Base-by-base conservation (phyloP, 2,113 vertebrate species). In the Zapornia atra region DNA sequence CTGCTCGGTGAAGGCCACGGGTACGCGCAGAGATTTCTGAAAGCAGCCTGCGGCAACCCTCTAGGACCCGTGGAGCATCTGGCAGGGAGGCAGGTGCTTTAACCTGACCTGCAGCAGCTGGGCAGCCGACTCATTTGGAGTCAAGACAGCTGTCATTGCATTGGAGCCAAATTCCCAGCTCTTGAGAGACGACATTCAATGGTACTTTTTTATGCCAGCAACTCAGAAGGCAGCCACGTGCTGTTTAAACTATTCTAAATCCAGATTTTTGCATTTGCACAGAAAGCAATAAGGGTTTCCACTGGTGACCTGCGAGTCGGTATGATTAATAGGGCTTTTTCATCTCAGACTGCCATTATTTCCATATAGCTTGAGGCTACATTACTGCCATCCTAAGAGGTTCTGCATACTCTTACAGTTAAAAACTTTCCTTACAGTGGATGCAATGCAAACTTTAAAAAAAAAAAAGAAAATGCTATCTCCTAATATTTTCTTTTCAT, bases 41-140 rank as follows among this genome's bases (percentile, higher is more conserved):
- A 46, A 83, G 51, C 34, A 81, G 54, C 59, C 75, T 10, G 2
- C 1, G 5, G 15, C 34, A 71, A 16, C 15, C 65, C 31, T 53
- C 4, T 63, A 81, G 77, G 79, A 71, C 22, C 22, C 59, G 56
- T 33, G 0, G 4, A 72, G 65, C 70, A 69, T 11, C 86, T 83
- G 73, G 51, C 81, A 90, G 44, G 50, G 87, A 48, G 26, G 85
- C 25, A 79, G 53, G 48, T 69, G 79, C 42, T 78, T 71, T 46
- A 26, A 36, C 56, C 78, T 76, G 85, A 89, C 90, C 71, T 40
- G 42, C 69, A 86, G 73, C 91, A 95, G 85, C 91, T 91, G 94
- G 79, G 48, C 54, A 81, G 46, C 14, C 0, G 0, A 12, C 40
- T 40, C 29, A 0, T 54, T 11, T 33, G 61, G 79, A 92, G 57